A percentile compares a stretch with the other conserved stretches of the same genome.
Conservation (phyloP, 2,113 vertebrate genomes). For the Acinonyx jubatus region DNA sequence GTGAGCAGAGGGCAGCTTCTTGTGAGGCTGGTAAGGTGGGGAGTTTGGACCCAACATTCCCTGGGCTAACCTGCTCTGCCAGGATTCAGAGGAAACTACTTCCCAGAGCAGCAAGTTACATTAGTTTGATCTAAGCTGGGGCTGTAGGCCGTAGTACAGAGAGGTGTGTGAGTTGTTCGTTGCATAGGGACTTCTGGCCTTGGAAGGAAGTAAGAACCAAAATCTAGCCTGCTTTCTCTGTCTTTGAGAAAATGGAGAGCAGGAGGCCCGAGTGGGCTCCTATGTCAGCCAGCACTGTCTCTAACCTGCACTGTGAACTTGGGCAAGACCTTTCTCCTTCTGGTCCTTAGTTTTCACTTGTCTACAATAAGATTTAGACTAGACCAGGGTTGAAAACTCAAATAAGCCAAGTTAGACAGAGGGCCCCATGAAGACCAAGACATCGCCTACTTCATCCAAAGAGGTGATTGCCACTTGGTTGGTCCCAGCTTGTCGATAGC, state of each 20-base stretch:
- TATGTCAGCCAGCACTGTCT: not conserved
- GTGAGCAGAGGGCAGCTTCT: conserved; percentile 80
- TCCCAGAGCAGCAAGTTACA: not conserved
- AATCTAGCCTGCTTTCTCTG: not conserved
- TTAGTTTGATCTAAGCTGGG: not conserved
- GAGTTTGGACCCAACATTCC: not conserved
- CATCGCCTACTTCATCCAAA: not conserved
- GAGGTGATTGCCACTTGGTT: not conserved
- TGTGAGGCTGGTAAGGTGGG: not conserved
- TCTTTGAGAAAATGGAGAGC: not conserved
- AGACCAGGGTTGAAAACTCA: not conserved
- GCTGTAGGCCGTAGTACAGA: not conserved
- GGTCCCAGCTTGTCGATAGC: not conserved
- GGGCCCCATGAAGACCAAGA: not conserved
- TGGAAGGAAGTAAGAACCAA: not conserved
- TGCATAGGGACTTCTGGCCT: not conserved
- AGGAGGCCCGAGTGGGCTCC: not conserved
- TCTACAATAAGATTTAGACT: not conserved
- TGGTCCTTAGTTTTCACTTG: not conserved
- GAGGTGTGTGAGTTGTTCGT: not conserved
- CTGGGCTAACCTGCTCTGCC: not conserved
- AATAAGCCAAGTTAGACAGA: not conserved
- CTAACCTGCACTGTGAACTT: not conserved
- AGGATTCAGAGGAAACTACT: not conserved
- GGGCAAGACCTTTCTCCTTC: not conserved